These are phyloP conservation scores for Gambusia affinis DNA, from an alignment of 2,113 vertebrate species.

Conservation along the genomic window DNA sequence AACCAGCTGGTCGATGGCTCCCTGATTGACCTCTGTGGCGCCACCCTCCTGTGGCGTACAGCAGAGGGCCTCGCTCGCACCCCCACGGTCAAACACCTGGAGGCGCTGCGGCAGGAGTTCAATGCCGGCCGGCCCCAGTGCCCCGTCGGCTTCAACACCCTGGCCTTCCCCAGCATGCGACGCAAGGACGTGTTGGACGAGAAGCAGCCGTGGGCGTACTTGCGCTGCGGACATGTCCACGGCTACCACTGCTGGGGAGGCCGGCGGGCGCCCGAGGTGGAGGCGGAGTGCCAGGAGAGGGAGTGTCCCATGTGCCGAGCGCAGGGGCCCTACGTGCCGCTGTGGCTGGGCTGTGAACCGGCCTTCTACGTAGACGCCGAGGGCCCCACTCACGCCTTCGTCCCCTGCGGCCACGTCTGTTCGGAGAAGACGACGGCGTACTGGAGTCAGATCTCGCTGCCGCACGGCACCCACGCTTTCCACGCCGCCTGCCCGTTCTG, in stretches of 20 bases:
- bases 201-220: slow-evolving; percentile 94
- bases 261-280: slow-evolving; percentile 33
- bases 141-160: slow-evolving; percentile 93
- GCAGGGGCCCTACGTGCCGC: slow-evolving; percentile 89
- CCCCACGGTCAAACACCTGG: slow-evolving; percentile 91
- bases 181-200: slow-evolving; percentile 88
- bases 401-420: slow-evolving; percentile 93
- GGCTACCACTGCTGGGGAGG: slow-evolving; percentile 94
- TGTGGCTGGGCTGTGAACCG: slow-evolving; percentile 92
- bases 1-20: slow-evolving; percentile 94
- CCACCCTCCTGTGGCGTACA: slow-evolving; percentile 93
- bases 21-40: slow-evolving; percentile 93
- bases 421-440: slow-evolving; percentile 91
- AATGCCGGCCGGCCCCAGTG: slow-evolving; percentile 94
- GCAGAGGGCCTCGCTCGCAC: slow-evolving; percentile 88
- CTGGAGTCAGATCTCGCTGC: slow-evolving; percentile 92
- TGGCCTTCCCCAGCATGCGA: slow-evolving; percentile 92
- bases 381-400: slow-evolving; percentile 90
- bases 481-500: slow-evolving; percentile 95
- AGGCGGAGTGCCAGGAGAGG: slow-evolving; percentile 83
- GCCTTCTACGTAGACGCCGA: slow-evolving; percentile 92
- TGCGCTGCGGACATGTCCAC: slow-evolving; percentile 93
- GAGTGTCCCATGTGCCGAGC: slow-evolving; percentile 96
- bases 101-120: slow-evolving; percentile 91
- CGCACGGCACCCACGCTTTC: slow-evolving; percentile 91